Percentiles rank a stretch among this genome's conserved stretches.
Evolutionary conservation across 2,888 invertebrate species (phyloP).

Genomic region (Hypsopygia costalis): DNA sequence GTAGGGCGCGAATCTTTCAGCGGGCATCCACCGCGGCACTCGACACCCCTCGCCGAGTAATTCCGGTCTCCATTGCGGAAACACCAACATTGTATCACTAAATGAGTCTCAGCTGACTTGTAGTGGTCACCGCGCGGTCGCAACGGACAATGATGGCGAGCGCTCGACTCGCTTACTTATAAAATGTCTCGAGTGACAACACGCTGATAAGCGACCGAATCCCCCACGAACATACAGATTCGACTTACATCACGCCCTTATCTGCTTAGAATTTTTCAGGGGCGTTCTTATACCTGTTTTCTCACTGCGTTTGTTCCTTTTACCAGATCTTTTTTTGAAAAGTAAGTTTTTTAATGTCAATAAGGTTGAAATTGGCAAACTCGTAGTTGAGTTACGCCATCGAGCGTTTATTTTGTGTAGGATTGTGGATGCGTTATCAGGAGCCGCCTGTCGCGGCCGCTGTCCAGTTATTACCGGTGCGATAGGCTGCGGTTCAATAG

Average conservation of each 20-base stretch:
- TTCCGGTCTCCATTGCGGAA: constrained; percentile 67
- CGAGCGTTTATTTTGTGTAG: constrained; percentile 28
- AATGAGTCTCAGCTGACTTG: constrained; percentile 20
- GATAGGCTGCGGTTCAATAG: constrained; percentile 81
- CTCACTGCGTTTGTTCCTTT: not conserved
- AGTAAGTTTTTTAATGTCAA: constrained; percentile 1
- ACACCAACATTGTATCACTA: constrained; percentile 64
- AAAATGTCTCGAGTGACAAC: constrained; percentile 68
- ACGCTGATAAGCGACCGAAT: constrained; percentile 65
- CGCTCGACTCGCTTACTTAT: constrained; percentile 63
- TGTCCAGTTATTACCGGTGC: constrained; percentile 79
- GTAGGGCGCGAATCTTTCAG: constrained; percentile 68
- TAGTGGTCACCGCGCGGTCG: constrained; percentile 58
- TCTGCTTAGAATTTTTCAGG: not conserved
- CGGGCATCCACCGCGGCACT: constrained; percentile 64
- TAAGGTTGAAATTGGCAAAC: constrained; percentile 22
- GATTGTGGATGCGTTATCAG: constrained; percentile 57
- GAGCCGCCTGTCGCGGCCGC: constrained; percentile 72
- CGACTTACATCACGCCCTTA: constrained; percentile 6
- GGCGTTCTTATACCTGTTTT: not conserved
- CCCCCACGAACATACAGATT: constrained; percentile 62
- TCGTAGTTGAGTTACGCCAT: constrained; percentile 11
- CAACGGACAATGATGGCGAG: constrained; percentile 58
- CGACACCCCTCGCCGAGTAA: constrained; percentile 56
- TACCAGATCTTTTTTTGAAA: constrained; percentile 1